Conservation (phyloP, 2,888 invertebrate species). For the Drosophila heteroneura region DNA sequence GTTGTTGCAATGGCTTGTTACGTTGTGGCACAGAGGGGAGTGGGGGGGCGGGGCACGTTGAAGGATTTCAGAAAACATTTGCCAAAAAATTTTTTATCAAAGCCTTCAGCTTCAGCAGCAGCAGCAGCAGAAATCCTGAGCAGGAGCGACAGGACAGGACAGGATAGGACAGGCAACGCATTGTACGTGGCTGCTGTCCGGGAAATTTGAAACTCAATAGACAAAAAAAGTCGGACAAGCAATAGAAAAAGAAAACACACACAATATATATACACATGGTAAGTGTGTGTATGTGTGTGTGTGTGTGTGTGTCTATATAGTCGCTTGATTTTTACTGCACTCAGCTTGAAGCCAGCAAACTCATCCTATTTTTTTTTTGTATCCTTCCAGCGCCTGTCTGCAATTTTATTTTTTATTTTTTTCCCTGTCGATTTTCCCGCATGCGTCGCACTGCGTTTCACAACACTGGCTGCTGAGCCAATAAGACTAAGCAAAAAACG, state of each 20-base stretch:
- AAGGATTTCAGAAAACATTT: slow-evolving; percentile 79
- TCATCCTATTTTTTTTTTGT: neutral
- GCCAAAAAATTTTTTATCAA: slow-evolving; percentile 78
- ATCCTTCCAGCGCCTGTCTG: slow-evolving; percentile 58
- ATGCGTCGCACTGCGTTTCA: slow-evolving; percentile 51
- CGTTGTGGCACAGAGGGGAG: slow-evolving; percentile 16
- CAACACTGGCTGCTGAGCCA: slow-evolving; percentile 46
- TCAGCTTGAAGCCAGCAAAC: slow-evolving; percentile 58
- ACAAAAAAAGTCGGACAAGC: slow-evolving; percentile 73
- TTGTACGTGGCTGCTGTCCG: slow-evolving; percentile 62
- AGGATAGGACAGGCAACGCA: slow-evolving; percentile 41
- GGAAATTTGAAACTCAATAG: slow-evolving; percentile 81
- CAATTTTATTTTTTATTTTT: slow-evolving; percentile 57
- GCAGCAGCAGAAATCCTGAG: slow-evolving; percentile 13
- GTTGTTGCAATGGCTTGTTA: slow-evolving; percentile 68
- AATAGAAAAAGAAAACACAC: slow-evolving; percentile 76
- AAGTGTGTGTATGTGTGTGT: neutral
- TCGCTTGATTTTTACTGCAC: slow-evolving; percentile 80
- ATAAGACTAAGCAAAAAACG: slow-evolving; percentile 80
- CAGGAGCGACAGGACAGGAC: slow-evolving; percentile 24
- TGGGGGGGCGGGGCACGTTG: slow-evolving; percentile 27
- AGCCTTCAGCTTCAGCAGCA: slow-evolving; percentile 71
- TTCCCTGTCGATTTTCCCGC: slow-evolving; percentile 58
- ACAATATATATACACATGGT: slow-evolving; percentile 11
- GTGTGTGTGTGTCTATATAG: slow-evolving; percentile 47